Evolutionary conservation across 2,888 invertebrate genomes (phyloP).

Genomic region (Pachymerium ferrugineum): DNA sequence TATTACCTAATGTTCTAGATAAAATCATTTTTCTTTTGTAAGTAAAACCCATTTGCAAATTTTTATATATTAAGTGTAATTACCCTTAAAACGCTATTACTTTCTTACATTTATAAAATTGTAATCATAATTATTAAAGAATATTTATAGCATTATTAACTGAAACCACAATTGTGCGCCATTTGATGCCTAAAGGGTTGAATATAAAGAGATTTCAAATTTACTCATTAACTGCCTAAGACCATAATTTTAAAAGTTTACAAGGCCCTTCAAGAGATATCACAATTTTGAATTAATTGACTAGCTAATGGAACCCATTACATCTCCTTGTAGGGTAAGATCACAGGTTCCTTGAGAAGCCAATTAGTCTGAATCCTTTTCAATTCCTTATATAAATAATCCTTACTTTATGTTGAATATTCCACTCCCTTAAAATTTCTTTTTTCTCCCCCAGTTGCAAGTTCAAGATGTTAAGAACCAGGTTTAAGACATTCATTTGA

Average conservation of each 20-base stretch:
- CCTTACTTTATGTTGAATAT: no score
- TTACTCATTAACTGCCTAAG: background rate
- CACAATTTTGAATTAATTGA: background rate
- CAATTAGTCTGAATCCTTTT: no score
- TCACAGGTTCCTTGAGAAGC: background rate
- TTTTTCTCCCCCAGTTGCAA: background rate
- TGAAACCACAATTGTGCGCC: no score
- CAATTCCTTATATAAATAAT: no score
- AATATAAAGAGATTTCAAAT: background rate
- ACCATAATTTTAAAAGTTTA: background rate
- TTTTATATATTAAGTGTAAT: no score
- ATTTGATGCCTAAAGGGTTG: background rate
- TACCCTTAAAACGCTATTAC: no score
- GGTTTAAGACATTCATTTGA: background rate
- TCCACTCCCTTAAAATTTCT: background rate
- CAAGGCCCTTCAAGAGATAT: background rate
- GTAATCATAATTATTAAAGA: no score
- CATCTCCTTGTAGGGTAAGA: background rate
- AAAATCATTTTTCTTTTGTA: no score
- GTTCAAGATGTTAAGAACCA: background rate
- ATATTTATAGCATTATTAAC: no score
- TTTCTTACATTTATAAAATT: no score
- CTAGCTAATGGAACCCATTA: background rate
- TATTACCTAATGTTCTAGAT: no score
- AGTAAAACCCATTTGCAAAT: no score